Conservation (phyloP, 2,113 vertebrate species). For the Ascaphus truei region DNA sequence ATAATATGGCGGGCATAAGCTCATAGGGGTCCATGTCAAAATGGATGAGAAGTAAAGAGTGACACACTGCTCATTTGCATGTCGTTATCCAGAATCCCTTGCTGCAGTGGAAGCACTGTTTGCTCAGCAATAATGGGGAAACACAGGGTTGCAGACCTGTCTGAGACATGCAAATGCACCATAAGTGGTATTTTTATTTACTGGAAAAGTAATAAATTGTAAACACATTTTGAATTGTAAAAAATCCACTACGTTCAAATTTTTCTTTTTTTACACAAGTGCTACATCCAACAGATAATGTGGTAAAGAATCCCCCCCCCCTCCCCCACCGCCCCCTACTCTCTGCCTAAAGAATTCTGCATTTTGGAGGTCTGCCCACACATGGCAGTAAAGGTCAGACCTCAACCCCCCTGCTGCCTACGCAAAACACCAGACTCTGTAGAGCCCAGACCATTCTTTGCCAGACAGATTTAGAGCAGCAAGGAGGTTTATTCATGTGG, state of each 20-base stretch:
- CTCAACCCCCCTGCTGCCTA: constrained; percentile 2
- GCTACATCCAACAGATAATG: neutral
- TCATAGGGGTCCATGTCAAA: too few relatives aligned
- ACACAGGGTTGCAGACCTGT: neutral
- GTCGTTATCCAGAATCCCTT: too few relatives aligned
- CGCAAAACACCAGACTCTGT: neutral
- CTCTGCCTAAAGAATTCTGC: constrained; percentile 15
- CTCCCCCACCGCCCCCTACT: neutral
- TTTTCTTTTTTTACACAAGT: neutral
- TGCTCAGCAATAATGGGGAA: too few relatives aligned
- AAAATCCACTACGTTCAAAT: too few relatives aligned
- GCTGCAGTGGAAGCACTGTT: too few relatives aligned
- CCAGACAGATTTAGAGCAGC: constrained; percentile 7
- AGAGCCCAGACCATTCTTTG: constrained; percentile 1
- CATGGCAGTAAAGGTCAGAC: constrained; percentile 15
- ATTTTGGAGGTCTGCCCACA: constrained; percentile 2
- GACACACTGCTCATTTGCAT: too few relatives aligned
- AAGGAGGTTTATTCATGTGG: constrained; percentile 4
- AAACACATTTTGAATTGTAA: too few relatives aligned
- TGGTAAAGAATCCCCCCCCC: neutral
- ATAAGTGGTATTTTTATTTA: too few relatives aligned
- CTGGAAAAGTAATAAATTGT: too few relatives aligned
- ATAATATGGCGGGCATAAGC: too few relatives aligned
- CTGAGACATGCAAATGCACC: neutral
- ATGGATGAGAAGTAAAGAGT: too few relatives aligned